phyloP scores from a whole-genome alignment of 2,113 vertebrate species.

The Tretioscincus oriximinensis region DNA sequence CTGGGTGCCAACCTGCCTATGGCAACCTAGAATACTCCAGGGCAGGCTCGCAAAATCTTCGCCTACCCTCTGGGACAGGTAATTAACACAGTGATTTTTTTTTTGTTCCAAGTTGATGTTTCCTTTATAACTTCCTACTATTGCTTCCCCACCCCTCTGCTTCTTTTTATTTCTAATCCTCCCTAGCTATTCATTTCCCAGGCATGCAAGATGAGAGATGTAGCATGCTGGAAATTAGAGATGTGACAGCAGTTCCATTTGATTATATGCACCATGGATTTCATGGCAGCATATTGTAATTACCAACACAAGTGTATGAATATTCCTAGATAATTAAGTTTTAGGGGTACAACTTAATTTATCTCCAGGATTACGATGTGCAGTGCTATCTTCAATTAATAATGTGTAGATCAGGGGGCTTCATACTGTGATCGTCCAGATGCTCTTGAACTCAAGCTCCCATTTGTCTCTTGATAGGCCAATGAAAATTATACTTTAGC shows the following conservation, averaged over 20 bases:
- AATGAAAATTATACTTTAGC: too few species aligned
- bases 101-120: slow-evolving; percentile 61
- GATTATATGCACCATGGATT: neutral
- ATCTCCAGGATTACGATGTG: neutral
- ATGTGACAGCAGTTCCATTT: slow-evolving; percentile 14
- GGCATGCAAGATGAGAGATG: slow-evolving; percentile 24
- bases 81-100: slow-evolving; percentile 70
- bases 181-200: slow-evolving; percentile 22
- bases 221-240: slow-evolving; percentile 35
- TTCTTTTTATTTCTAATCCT: slow-evolving; percentile 26
- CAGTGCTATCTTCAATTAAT: neutral
- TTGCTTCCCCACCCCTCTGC: slow-evolving; percentile 28
- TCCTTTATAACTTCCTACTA: slow-evolving; percentile 62
- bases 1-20: slow-evolving; percentile 81
- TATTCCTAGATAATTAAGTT: slow-evolving; percentile 16
- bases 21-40: slow-evolving; percentile 81
- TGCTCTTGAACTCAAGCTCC: too few species aligned
- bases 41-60: slow-evolving; percentile 81
- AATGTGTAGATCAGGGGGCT: too few species aligned
- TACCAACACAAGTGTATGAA: neutral
- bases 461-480: too few species aligned
- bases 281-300: slow-evolving; percentile 48
- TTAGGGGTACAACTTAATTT: slow-evolving; percentile 18
- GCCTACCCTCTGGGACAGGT: slow-evolving; percentile 83
- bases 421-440: too few species aligned